A percentile compares a stretch with the other conserved stretches of the same genome.
Conservation (phyloP, 2,888 invertebrate species). For the Pristionchus exspectatus region DNA sequence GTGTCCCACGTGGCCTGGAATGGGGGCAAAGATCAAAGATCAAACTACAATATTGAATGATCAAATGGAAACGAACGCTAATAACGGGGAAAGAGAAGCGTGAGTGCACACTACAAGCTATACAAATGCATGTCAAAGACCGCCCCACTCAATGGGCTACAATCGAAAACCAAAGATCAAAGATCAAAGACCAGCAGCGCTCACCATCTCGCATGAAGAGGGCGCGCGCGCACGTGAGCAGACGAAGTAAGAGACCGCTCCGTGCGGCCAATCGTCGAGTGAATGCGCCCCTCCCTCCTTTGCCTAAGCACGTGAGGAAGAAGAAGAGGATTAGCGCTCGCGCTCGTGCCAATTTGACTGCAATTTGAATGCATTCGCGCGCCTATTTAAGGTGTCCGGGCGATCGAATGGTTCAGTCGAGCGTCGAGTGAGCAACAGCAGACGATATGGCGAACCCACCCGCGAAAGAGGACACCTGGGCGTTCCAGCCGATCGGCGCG, state of each 20-base stretch:
- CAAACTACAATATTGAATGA: not conserved
- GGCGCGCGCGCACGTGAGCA: not conserved
- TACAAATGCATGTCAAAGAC: too few species aligned
- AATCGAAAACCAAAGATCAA: not conserved
- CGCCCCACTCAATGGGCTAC: not conserved
- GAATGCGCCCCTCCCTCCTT: not conserved
- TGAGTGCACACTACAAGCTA: too few species aligned
- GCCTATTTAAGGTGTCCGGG: not conserved
- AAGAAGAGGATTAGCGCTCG: not conserved
- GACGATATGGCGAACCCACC: constrained; percentile 49
- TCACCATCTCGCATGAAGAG: not conserved
- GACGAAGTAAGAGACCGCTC: not conserved
- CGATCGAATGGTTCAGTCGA: not conserved
- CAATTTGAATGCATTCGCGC: not conserved
- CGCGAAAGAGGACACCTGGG: constrained; percentile 59
- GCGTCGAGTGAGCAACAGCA: not conserved
- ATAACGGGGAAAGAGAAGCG: too few species aligned
- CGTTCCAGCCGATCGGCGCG: constrained; percentile 65
- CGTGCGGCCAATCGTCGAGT: too few species aligned
- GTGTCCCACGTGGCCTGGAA: not conserved
- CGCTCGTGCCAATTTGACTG: not conserved
- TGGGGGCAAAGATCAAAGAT: not conserved
- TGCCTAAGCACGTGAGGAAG: not conserved
- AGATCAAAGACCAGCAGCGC: not conserved
- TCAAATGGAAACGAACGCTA: too few species aligned